Percentiles rank a stretch among this genome's conserved stretches.
Evolutionary conservation across 1,140 invertebrate species (phyloP).

Genomic region (Pissodes strobi): DNA sequence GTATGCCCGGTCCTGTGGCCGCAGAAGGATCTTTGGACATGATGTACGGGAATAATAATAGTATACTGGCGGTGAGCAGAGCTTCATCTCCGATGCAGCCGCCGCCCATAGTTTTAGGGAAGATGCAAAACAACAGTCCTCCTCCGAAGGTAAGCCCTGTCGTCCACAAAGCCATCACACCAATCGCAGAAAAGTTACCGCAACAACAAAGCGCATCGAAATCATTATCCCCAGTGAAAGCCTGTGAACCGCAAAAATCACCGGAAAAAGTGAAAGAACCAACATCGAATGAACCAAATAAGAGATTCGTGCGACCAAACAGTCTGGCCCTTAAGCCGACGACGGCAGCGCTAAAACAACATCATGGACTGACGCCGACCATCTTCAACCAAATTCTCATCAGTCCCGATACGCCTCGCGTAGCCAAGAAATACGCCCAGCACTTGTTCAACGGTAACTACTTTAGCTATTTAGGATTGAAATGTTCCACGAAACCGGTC

Average conservation of each 20-base stretch:
- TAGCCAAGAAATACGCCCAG: slow-evolving; percentile 85
- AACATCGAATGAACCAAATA: slow-evolving; percentile 30
- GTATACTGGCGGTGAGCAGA: slow-evolving; percentile 21
- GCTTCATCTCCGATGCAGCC: slow-evolving; percentile 6
- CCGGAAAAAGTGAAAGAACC: slow-evolving; percentile 1
- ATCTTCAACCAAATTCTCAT: slow-evolving; percentile 77
- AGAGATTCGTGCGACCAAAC: slow-evolving; percentile 77
- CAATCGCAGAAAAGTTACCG: neutral
- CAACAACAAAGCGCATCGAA: neutral
- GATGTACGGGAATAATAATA: slow-evolving; percentile 32
- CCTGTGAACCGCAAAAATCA: slow-evolving; percentile 7
- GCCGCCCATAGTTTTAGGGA: too few relatives aligned
- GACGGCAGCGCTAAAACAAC: slow-evolving; percentile 75
- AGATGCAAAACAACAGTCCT: too few relatives aligned
- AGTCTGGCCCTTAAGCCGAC: slow-evolving; percentile 81
- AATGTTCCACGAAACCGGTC: slow-evolving; percentile 86
- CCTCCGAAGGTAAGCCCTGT: too few relatives aligned
- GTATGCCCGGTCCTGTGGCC: slow-evolving; percentile 75
- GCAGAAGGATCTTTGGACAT: slow-evolving; percentile 43
- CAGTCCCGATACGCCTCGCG: slow-evolving; percentile 87
- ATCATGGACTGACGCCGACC: slow-evolving; percentile 76
- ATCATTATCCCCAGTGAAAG: too few relatives aligned
- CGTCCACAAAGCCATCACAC: neutral
- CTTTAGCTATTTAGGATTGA: slow-evolving; percentile 89
- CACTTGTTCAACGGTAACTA: slow-evolving; percentile 88